Evolutionary conservation across 2,113 vertebrate species (phyloP), one percentile per base, ranked within the genome.

Genomic region (Notiomystis cincta): DNA sequence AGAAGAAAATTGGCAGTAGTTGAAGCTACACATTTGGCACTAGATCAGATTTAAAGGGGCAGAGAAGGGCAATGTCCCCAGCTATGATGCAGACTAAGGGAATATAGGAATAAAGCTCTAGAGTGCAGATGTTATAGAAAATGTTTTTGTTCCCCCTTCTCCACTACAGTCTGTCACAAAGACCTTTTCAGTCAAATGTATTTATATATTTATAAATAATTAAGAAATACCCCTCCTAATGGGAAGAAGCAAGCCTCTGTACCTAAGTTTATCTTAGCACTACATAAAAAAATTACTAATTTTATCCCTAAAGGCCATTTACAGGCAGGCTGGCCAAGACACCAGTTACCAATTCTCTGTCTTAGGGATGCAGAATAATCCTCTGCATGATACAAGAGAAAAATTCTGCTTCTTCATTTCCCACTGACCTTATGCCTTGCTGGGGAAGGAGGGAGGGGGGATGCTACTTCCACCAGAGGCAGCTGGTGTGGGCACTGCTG

Each of bases 1-100:
- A 33, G 62, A 40, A 79, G 80, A 89, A 81, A 92, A 77, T 3
- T 19, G 50, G 24, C 9, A n/a, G 40, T 45, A 24, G 73, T 76
- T 89, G 58, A 80, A 85, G 87, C 69, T 33, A 17, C 62, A 62
- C 83, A 80, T 76, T 65, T 93, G 92, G 79, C 78, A 69, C 45
- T 24, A 54, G 48, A 53, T n/a, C 28, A 15, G 5, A 67, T 18
- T 53, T 31, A 50, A 35, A 51, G 5, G 24, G 38, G 82, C 66
- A 54, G 48, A 79, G 83, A 64, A 88, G 54, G 50, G 87, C 54
- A 42, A n/a, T 3, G 9, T 30, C 35, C 47, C 5, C 24, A 42
- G 38, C 15, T 62, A 15, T 7, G 47, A 44, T 9, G 30, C 14
- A 48, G 50, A 17, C 22, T 37, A 45, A 78, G 20, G 35, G 30